phyloP scores from a whole-genome alignment of 1,140 invertebrate species.

The Listronotus oregonensis region DNA sequence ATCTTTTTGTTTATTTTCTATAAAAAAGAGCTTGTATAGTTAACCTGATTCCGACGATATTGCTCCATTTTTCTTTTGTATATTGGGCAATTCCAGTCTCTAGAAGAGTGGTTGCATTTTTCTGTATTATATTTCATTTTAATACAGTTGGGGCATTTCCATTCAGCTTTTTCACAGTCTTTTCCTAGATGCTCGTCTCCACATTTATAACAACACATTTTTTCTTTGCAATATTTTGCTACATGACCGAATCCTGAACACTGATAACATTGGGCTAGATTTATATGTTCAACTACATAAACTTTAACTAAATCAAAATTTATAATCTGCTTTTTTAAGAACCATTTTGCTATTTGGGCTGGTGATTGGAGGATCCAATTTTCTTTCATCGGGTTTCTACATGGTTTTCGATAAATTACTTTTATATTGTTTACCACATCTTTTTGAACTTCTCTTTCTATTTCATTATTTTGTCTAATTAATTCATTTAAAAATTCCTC shows the following conservation, averaged over 20 bases:
- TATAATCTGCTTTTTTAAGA: constrained; percentile 22
- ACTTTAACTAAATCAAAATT: constrained; percentile 26
- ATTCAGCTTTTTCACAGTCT: not conserved
- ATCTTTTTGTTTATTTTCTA: constrained; percentile 10
- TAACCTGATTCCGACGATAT: constrained; percentile 7
- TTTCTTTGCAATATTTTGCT: too few species aligned
- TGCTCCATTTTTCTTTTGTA: constrained; percentile 13
- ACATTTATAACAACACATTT: too few species aligned
- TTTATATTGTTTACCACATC: constrained; percentile 11
- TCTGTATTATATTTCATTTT: constrained; percentile 5
- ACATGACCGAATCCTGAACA: too few species aligned
- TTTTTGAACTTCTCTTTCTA: constrained; percentile 14
- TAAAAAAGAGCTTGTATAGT: constrained; percentile 8
- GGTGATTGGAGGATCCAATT: constrained; percentile 31
- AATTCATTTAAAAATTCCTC: constrained; percentile 22
- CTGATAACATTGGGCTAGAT: not conserved
- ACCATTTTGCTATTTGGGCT: constrained; percentile 29
- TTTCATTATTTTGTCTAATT: constrained; percentile 19
- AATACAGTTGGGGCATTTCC: constrained; percentile 10
- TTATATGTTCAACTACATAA: constrained; percentile 21
- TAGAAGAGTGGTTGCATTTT: constrained; percentile 5
- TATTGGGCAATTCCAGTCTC: constrained; percentile 15
- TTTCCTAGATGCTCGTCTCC: not conserved
- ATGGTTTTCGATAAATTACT: constrained; percentile 16
- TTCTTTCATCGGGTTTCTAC: constrained; percentile 19